Conservation (phyloP, 2,797 vertebrate genomes). For the Siniperca obscura region DNA sequence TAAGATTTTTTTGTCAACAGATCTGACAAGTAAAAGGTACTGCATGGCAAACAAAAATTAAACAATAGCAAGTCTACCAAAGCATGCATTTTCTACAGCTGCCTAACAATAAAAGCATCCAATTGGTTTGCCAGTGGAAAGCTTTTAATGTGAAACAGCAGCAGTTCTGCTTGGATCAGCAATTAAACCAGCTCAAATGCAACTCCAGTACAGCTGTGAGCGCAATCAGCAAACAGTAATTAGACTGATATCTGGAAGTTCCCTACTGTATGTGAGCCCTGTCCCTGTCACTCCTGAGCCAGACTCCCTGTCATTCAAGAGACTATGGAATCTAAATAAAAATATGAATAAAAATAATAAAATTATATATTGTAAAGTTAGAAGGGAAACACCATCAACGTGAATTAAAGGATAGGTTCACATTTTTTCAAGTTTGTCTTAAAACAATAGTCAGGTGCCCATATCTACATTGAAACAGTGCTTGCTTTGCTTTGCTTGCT, state of each 20-base stretch:
- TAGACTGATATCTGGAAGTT: neutral
- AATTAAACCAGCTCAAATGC: neutral
- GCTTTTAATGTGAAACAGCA: neutral
- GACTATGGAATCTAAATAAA: neutral
- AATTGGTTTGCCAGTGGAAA: neutral
- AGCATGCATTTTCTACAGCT: neutral
- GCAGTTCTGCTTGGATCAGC: neutral
- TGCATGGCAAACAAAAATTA: neutral
- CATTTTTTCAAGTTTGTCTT: no score
- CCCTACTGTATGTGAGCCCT: neutral
- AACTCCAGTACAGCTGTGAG: neutral
- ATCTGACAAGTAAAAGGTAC: conserved; percentile 3
- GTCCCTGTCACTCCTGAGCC: neutral
- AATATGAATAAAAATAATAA: neutral
- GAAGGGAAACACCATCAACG: no score
- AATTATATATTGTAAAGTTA: neutral
- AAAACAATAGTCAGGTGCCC: no score
- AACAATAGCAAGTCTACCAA: neutral
- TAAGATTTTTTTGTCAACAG: neutral
- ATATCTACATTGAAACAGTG: no score
- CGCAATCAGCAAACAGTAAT: neutral
- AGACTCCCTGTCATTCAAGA: neutral
- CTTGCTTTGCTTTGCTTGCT: no score
- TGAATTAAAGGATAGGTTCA: no score
- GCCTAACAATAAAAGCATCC: neutral